phyloP scores from a whole-genome alignment of 2,113 vertebrate genomes.

The Panthera leo region DNA sequence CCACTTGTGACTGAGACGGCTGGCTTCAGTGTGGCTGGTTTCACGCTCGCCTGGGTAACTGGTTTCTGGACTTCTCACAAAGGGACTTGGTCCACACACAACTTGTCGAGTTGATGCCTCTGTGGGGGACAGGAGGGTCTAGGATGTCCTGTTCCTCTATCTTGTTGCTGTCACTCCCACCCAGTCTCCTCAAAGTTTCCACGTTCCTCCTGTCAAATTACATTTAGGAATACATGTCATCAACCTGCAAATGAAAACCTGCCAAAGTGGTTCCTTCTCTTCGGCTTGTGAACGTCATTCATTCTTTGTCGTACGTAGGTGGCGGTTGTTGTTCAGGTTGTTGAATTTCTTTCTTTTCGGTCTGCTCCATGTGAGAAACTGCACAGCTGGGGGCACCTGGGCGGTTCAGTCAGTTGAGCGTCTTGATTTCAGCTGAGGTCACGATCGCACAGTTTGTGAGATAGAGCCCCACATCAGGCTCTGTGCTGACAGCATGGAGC shows the following conservation, averaged over 20 bases:
- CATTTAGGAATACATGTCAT: not conserved
- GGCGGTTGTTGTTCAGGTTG: not conserved
- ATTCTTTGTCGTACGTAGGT: not conserved
- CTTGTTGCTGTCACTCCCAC: not conserved
- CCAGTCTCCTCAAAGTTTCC: not conserved
- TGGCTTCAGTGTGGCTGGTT: accelerated
- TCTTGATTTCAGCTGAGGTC: too few species aligned
- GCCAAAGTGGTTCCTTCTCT: not conserved
- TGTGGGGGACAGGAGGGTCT: not conserved
- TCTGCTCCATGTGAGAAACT: not conserved
- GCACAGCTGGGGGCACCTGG: not conserved
- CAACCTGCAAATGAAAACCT: not conserved
- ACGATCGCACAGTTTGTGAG: too few species aligned
- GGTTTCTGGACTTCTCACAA: not conserved
- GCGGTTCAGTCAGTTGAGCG: too few species aligned
- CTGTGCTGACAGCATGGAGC: too few species aligned
- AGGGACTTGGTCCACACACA: not conserved
- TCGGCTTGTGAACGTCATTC: not conserved
- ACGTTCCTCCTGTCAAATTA: not conserved
- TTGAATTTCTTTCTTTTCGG: not conserved
- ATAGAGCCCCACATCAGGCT: too few species aligned
- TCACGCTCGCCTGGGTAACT: not conserved
- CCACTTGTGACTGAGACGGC: not conserved
- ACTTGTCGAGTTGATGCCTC: not conserved
- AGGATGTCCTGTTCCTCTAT: not conserved